Evolutionary conservation across 2,888 invertebrate species (phyloP).

Genomic region (Lacanobia wlatinum): DNA sequence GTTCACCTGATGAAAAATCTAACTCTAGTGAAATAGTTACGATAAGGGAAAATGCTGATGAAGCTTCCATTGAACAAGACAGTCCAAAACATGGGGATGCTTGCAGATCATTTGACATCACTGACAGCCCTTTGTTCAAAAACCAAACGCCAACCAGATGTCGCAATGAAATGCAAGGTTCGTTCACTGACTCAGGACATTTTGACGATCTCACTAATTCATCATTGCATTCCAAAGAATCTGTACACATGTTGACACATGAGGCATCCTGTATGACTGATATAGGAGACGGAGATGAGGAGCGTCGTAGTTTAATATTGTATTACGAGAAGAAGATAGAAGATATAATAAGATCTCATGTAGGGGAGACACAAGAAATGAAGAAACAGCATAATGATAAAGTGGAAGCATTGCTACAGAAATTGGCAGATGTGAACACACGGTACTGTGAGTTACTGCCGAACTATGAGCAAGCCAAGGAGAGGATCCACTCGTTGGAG

Average conservation of each 20-base stretch:
- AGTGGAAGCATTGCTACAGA: constrained; percentile 93
- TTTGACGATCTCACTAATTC: constrained; percentile 95
- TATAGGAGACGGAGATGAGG: constrained; percentile 91
- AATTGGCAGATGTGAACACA: constrained; percentile 94
- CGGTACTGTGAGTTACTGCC: constrained; percentile 95
- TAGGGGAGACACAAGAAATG: constrained; percentile 93
- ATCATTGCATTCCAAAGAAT: constrained; percentile 94
- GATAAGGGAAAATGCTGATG: constrained; percentile 92
- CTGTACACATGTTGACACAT: constrained; percentile 90
- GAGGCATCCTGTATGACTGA: constrained; percentile 90
- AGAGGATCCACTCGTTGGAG: constrained; percentile 93
- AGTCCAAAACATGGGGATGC: constrained; percentile 83
- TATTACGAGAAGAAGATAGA: constrained; percentile 94
- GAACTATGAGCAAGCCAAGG: constrained; percentile 94
- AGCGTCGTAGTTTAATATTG: constrained; percentile 92
- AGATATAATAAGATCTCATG: constrained; percentile 92
- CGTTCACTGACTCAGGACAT: constrained; percentile 96
- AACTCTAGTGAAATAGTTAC: constrained; percentile 94
- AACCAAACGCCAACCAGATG: constrained; percentile 85
- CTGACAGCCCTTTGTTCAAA: constrained; percentile 87
- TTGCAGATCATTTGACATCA: constrained; percentile 85
- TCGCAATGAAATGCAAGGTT: constrained; percentile 93
- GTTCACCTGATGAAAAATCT: constrained; percentile 95
- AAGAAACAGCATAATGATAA: constrained; percentile 95
- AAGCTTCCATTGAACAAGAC: constrained; percentile 78